A percentile compares a stretch with the other conserved stretches of the same genome.
phyloP scores from a whole-genome alignment of 2,797 vertebrate genomes.

The Phrynocephalus vlangalii region DNA sequence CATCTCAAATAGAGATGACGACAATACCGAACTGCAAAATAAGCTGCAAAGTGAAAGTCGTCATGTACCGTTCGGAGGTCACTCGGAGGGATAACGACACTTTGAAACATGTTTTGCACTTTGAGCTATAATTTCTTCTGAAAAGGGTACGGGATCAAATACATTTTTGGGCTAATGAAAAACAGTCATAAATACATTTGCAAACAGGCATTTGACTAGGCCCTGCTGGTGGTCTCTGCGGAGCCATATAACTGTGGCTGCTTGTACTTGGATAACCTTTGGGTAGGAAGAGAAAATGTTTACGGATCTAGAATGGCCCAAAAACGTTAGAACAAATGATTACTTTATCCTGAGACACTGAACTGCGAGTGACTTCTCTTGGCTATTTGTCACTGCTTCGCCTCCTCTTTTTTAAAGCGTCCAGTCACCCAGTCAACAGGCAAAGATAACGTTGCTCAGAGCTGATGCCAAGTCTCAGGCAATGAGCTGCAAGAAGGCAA shows the following conservation, averaged over 20 bases:
- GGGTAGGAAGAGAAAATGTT: conserved; percentile 62
- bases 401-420: conserved; percentile 41
- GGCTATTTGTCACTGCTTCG: conserved; percentile 43
- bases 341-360: conserved; percentile 61
- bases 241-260: conserved; percentile 64
- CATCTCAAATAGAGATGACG: conserved; percentile 23
- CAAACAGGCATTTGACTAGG: conserved; percentile 66
- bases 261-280: conserved; percentile 66
- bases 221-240: conserved; percentile 51
- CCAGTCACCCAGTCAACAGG: background rate
- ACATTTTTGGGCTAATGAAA: conserved; percentile 49
- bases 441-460: conserved; percentile 25
- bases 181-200: conserved; percentile 62
- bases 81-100: conserved; percentile 54
- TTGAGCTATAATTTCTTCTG: conserved; percentile 48
- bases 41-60: conserved; percentile 42
- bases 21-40: conserved; percentile 21
- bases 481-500: conserved; percentile 36
- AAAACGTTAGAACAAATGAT: conserved; percentile 61
- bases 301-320: conserved; percentile 59
- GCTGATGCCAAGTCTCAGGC: conserved; percentile 29
- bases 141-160: conserved; percentile 59
- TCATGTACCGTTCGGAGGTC: conserved; percentile 56
- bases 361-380: conserved; percentile 63
- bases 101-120: conserved; percentile 39